A percentile compares a stretch with the other conserved stretches of the same genome.
These are phyloP conservation scores for Gymnocypris eckloni DNA, from an alignment of 2,797 vertebrate genomes.

Conservation along the genomic window DNA sequence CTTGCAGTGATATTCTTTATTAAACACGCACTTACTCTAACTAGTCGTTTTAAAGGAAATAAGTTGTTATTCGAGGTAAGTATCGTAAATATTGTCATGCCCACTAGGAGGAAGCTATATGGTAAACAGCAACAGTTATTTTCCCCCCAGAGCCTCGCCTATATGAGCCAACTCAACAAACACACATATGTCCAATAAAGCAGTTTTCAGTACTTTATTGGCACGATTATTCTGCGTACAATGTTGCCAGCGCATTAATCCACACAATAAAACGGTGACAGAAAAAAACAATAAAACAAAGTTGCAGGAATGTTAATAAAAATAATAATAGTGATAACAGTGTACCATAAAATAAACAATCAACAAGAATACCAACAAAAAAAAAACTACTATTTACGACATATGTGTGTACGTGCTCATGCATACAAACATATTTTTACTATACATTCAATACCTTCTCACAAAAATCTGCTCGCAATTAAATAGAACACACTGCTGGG, in stretches of 20 bases:
- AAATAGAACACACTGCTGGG: not conserved
- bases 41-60: not conserved
- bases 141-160: slow-evolving; percentile 38
- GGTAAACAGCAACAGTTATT: slow-evolving; percentile 67
- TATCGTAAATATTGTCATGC: slow-evolving; percentile 78
- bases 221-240: not conserved
- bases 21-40: not conserved
- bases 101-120: slow-evolving; percentile 75
- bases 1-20: not conserved
- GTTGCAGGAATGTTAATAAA: not conserved
- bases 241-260: not conserved
- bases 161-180: slow-evolving; percentile 7
- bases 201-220: slow-evolving; percentile 12
- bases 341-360: not conserved
- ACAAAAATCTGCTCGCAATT: slow-evolving; percentile 1
- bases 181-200: not conserved
- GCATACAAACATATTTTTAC: not conserved
- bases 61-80: slow-evolving; percentile 64
- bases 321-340: not conserved
- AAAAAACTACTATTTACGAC: not conserved
- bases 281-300: not conserved
- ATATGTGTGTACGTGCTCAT: not conserved
- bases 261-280: not conserved
- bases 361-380: not conserved
- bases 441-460: not conserved